Conservation (phyloP, 2,797 vertebrate genomes). For the Danio albolineatus region DNA sequence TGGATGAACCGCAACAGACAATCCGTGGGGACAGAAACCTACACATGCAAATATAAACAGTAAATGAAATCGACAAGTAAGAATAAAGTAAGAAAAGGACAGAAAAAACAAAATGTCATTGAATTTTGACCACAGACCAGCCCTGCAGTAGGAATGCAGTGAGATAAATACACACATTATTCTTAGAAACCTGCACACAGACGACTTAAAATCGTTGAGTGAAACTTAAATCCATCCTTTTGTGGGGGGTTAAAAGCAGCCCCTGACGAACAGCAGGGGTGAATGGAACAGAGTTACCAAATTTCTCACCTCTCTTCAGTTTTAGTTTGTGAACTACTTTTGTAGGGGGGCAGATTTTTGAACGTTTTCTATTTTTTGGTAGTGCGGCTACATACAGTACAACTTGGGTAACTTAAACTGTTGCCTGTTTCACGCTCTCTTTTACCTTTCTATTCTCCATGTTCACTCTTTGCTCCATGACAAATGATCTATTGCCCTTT, state of each 20-base stretch:
- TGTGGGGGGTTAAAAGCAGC: slow-evolving; percentile 54
- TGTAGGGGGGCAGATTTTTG: slow-evolving; percentile 65
- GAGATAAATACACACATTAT: slow-evolving; percentile 77
- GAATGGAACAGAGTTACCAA: slow-evolving; percentile 48
- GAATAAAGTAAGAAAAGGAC: slow-evolving; percentile 63
- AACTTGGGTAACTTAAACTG: slow-evolving; percentile 90
- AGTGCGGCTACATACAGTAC: slow-evolving; percentile 99
- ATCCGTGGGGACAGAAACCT: slow-evolving; percentile 86
- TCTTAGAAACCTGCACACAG: slow-evolving; percentile 86
- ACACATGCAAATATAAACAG: slow-evolving; percentile 92
- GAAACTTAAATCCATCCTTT: slow-evolving; percentile 90
- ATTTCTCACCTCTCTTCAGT: slow-evolving; percentile 63
- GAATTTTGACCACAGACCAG: slow-evolving; percentile 87
- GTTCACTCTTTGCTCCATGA: slow-evolving; percentile 56
- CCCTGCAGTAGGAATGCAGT: slow-evolving; percentile 93
- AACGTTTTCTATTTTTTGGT: slow-evolving; percentile 86
- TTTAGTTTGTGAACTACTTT: slow-evolving; percentile 57
- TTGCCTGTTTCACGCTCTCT: slow-evolving; percentile 82
- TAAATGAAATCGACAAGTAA: slow-evolving; percentile 64
- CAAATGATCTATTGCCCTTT: slow-evolving; percentile 59
- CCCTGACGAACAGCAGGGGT: slow-evolving; percentile 31
- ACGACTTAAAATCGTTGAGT: slow-evolving; percentile 86
- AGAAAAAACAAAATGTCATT: slow-evolving; percentile 73
- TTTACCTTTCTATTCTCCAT: slow-evolving; percentile 44
- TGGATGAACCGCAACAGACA: slow-evolving; percentile 84